Base-by-base conservation (phyloP, 2,797 vertebrate species). In the Poeciliopsis gracilis region DNA sequence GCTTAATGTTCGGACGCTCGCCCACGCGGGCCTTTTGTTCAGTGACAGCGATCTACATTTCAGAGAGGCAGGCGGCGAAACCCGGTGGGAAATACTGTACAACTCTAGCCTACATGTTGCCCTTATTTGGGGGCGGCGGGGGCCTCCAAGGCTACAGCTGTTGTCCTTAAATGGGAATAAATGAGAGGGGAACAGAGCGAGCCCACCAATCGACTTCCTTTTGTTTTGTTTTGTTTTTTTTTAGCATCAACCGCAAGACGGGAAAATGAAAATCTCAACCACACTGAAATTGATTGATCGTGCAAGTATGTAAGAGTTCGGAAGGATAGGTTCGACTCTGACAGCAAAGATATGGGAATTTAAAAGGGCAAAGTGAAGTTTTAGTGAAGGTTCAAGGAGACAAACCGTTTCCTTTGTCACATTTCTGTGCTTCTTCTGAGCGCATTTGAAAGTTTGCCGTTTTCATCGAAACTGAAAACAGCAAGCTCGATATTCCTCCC, bases 161-260 rank as follows among this genome's bases (percentile, higher is more conserved):
- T 72, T 69, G 78, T 89, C 95, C 94, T 93, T 95, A 95, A 93
- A 95, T 94, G 94, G 95, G 79, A 89, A 91, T 41, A 76, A 85
- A 81, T 75, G 82, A 85, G 71, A 61, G 76, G 67, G 75, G 51
- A 49, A 79, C 83, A 80, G 82, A 33, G 16, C n/a, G 86, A 79
- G 43, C 45, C 57, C 61, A 77, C 79, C 2, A 13, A 0, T 7
- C 36, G 47, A 70, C 67, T 67, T 28, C 47, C 28, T 47, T 49
- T 18, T 81, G 20, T 78, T 20, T 51, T 51, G 20, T 51, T 51
- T 8, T 8, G 6, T 6, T 18, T 51, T 51, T 33, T 30, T 55
- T 61, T 38, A 66, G 36, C 33, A 33, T 71, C 15, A n/a, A 73
- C 33, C 4, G 5, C 33, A 36, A 25, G 72, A 53, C 36, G 49